A percentile compares a stretch with the other conserved stretches of the same genome.
phyloP scores from a whole-genome alignment of 2,113 vertebrate species.

The Tapirus terrestris region DNA sequence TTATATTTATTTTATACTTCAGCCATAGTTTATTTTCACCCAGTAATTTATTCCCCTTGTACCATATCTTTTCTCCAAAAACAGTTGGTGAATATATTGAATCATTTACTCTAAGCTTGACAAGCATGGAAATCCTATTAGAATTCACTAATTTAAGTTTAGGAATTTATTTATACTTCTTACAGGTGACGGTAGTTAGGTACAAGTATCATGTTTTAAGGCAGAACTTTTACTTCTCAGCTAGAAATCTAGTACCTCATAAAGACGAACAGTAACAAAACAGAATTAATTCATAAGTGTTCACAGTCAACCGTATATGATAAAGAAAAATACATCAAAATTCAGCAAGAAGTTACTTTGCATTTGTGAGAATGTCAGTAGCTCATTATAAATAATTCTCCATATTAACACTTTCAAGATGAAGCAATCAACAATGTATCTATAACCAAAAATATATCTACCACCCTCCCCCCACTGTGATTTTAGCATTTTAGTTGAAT shows the following conservation, averaged over 20 bases:
- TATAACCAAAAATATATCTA: background rate
- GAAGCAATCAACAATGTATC: background rate
- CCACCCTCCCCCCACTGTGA: background rate
- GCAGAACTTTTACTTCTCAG: background rate
- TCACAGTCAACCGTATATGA: background rate
- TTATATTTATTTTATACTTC: constrained; percentile 42
- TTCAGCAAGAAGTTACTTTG: background rate
- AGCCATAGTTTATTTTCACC: background rate
- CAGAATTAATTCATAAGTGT: constrained; percentile 7
- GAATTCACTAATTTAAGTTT: constrained; percentile 23
- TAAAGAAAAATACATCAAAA: constrained; percentile 40
- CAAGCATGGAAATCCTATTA: constrained; percentile 9
- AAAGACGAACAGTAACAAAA: background rate
- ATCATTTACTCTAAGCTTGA: constrained; percentile 1
- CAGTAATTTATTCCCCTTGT: background rate
- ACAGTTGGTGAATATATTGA: constrained; percentile 1
- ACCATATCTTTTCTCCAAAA: background rate
- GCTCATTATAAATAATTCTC: background rate
- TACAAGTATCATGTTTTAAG: background rate
- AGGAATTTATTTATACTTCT: constrained; percentile 21
- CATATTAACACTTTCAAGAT: background rate
- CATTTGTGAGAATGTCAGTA: background rate
- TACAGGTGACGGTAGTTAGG: background rate
- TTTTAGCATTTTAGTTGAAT: constrained; percentile 27
- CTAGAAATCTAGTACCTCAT: background rate